Evolutionary conservation across 2,113 vertebrate species (phyloP).

Genomic region (Formicarius rufipectus): DNA sequence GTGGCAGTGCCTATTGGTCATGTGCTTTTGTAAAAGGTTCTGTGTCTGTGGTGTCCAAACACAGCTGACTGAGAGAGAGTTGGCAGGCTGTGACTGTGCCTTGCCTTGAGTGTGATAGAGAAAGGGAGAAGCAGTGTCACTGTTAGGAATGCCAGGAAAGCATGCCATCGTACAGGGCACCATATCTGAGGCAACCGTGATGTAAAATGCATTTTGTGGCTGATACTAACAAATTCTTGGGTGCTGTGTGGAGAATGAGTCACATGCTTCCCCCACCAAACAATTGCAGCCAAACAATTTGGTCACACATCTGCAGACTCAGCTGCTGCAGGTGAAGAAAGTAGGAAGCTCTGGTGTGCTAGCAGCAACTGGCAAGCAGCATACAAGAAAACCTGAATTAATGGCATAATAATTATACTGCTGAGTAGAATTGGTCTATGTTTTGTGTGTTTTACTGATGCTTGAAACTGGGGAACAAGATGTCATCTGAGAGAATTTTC

Average conservation of each 20-base stretch:
- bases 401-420: neutral
- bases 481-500: neutral
- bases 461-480: neutral
- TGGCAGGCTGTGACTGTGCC: neutral
- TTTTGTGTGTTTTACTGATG: neutral
- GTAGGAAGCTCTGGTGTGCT: neutral
- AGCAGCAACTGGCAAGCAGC: neutral
- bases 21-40: neutral
- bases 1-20: neutral
- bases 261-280: fast-evolving
- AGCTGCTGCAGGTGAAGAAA: neutral
- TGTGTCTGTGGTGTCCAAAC: neutral
- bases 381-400: neutral
- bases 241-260: neutral
- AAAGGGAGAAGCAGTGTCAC: neutral
- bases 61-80: neutral
- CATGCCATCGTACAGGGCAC: neutral
- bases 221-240: neutral
- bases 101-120: neutral
- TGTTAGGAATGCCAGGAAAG: fast-evolving
- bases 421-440: neutral
- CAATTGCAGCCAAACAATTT: neutral
- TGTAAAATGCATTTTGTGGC: neutral
- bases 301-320: neutral
- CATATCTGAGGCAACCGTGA: fast-evolving